Conservation (phyloP, 2,113 vertebrate genomes). For the Austrofundulus limnaeus region DNA sequence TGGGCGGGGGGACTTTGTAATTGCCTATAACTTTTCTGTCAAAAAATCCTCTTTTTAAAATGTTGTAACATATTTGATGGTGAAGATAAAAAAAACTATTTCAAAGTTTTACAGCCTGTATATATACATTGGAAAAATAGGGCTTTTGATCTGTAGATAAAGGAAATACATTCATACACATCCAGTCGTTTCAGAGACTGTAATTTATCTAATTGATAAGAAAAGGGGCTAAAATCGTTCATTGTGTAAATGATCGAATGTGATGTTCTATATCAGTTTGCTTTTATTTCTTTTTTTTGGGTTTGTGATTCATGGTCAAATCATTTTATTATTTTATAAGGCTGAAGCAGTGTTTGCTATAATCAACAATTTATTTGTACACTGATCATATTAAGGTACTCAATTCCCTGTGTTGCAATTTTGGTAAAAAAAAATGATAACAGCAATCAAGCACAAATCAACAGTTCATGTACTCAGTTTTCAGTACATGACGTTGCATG, state of each 20-base stretch:
- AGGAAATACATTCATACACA: slow-evolving; percentile 81
- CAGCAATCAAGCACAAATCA: slow-evolving; percentile 65
- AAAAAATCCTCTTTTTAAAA: slow-evolving; percentile 83
- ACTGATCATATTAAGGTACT: slow-evolving; percentile 55
- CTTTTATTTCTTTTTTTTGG: slow-evolving; percentile 34
- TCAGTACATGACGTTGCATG: slow-evolving; percentile 62
- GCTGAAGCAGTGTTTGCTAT: slow-evolving; percentile 69
- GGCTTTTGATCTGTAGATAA: slow-evolving; percentile 83
- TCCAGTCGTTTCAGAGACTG: slow-evolving; percentile 77
- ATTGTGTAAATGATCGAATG: slow-evolving; percentile 68
- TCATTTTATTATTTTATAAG: slow-evolving; percentile 53
- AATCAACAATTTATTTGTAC: slow-evolving; percentile 60
- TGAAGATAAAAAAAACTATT: slow-evolving; percentile 83
- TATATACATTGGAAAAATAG: slow-evolving; percentile 82
- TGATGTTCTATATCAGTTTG: slow-evolving; percentile 56
- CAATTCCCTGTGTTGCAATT: slow-evolving; percentile 54
- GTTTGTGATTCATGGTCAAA: slow-evolving; percentile 59
- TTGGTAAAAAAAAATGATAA: slow-evolving; percentile 37
- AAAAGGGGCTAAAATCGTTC: slow-evolving; percentile 73
- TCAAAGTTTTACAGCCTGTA: slow-evolving; percentile 89
- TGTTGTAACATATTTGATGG: slow-evolving; percentile 88
- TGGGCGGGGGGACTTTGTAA: slow-evolving; percentile 74
- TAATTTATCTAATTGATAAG: slow-evolving; percentile 77
- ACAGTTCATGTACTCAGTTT: slow-evolving; percentile 45
- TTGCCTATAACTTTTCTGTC: slow-evolving; percentile 83